Evolutionary conservation across 1,140 invertebrate species (phyloP).

Genomic region (Drosophila bifasciata): DNA sequence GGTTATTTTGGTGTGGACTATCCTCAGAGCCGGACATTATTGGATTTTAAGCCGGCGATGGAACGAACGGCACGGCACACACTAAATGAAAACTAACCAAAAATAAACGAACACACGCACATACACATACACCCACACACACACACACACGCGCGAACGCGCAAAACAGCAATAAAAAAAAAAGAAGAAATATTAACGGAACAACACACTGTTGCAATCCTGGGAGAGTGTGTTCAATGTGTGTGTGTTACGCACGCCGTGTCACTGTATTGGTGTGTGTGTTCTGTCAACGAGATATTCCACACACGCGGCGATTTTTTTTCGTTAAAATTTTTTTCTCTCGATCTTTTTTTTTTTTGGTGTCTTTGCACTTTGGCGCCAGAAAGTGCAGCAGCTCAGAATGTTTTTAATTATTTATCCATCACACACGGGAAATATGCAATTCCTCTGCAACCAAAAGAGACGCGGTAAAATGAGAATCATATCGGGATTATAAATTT

Average conservation of each 20-base stretch:
- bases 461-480: conserved; percentile 37
- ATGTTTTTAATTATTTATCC: background rate
- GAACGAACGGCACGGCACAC: conserved; percentile 26
- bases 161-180: conserved; percentile 36
- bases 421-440: background rate
- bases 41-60: conserved; percentile 55
- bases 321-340: conserved; percentile 1
- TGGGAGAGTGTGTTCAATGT: conserved; percentile 6
- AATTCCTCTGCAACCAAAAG: conserved; percentile 8
- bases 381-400: conserved; percentile 1
- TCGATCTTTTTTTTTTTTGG: conserved; percentile 7
- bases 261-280: conserved; percentile 16
- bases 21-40: conserved; percentile 67
- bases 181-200: conserved; percentile 33
- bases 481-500: too few relatives aligned
- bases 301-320: conserved; percentile 15
- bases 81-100: conserved; percentile 45
- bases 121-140: conserved; percentile 32
- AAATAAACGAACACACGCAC: conserved; percentile 29
- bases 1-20: conserved; percentile 22
- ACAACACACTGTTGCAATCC: conserved; percentile 69
- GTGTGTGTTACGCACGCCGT: conserved; percentile 39
- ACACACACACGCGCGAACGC: conserved; percentile 18
- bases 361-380: conserved; percentile 14
- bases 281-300: conserved; percentile 15